phyloP scores from a whole-genome alignment of 2,888 invertebrate species.

The Lasioglossum oenotherae region DNA sequence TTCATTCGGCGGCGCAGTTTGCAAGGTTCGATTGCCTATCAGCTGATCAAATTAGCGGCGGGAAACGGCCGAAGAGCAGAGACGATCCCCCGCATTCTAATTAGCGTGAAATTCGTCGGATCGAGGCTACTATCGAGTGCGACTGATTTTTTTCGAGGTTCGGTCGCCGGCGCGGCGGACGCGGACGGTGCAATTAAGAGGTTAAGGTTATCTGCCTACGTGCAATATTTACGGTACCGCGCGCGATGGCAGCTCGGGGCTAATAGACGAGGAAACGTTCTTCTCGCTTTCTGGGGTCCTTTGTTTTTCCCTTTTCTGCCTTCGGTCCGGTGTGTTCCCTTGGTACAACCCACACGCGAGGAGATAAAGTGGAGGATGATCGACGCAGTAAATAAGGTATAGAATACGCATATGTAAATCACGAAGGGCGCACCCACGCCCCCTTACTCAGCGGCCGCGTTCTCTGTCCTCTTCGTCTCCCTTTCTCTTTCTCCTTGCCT shows the following conservation, averaged over 20 bases:
- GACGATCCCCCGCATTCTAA: background rate
- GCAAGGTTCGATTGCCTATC: background rate
- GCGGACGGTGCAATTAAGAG: conserved; percentile 66
- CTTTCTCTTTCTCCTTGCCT: background rate
- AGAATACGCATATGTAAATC: conserved; percentile 83
- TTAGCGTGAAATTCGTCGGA: background rate
- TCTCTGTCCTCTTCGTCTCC: conserved; percentile 24
- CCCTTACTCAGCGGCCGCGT: conserved; percentile 70
- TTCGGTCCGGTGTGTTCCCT: conserved; percentile 29
- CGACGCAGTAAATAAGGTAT: conserved; percentile 83
- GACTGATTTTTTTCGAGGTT: conserved; percentile 2
- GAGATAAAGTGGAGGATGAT: conserved; percentile 81
- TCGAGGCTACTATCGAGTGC: conserved; percentile 29
- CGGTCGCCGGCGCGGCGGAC: conserved; percentile 5
- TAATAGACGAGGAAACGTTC: conserved; percentile 64
- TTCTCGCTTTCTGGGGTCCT: conserved; percentile 41
- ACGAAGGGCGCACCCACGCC: conserved; percentile 83
- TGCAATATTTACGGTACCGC: conserved; percentile 64
- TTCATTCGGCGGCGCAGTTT: background rate
- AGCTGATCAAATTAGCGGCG: background rate
- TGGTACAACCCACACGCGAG: conserved; percentile 72
- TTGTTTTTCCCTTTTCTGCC: conserved; percentile 42
- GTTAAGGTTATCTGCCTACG: conserved; percentile 72
- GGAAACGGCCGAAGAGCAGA: background rate
- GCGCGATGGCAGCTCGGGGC: conserved; percentile 51